Conservation (phyloP, 35 echinoderm and acorn worm genomes). For the Diadema setosum region DNA sequence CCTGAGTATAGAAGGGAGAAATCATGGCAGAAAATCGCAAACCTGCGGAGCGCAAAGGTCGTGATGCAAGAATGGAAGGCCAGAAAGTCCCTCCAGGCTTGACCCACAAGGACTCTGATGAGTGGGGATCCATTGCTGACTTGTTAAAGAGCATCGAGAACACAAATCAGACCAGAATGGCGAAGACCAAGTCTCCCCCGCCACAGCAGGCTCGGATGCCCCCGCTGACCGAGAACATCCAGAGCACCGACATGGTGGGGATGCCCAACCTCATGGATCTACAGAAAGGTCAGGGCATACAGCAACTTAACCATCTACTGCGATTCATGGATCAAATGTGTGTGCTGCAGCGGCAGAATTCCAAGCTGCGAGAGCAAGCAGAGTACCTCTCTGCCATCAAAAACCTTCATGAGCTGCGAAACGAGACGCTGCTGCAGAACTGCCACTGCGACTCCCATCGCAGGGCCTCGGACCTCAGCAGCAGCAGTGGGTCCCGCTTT, state of each 20-base stretch:
- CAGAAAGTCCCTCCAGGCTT: neutral
- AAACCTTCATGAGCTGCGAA: slow-evolving; percentile 80
- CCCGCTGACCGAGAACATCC: slow-evolving; percentile 79
- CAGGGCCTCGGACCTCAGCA: slow-evolving; percentile 33
- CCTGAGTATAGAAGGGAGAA: neutral
- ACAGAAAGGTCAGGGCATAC: slow-evolving; percentile 69
- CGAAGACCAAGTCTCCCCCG: neutral
- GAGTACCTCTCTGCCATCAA: slow-evolving; percentile 94
- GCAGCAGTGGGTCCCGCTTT: slow-evolving; percentile 42
- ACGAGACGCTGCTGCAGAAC: slow-evolving; percentile 71
- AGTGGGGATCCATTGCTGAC: slow-evolving; percentile 88
- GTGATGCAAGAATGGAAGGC: neutral
- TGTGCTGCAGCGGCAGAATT: slow-evolving; percentile 71
- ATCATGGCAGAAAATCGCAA: slow-evolving; percentile 16
- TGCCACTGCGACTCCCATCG: slow-evolving; percentile 73
- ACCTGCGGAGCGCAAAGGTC: neutral
- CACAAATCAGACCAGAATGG: slow-evolving; percentile 25
- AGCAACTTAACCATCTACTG: slow-evolving; percentile 79
- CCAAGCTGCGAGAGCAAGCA: slow-evolving; percentile 74
- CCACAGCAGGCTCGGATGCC: slow-evolving; percentile 39
- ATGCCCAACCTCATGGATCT: neutral
- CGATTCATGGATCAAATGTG: slow-evolving; percentile 98
- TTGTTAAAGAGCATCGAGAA: slow-evolving; percentile 87
- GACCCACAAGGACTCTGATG: slow-evolving; percentile 38
- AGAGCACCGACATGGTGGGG: slow-evolving; percentile 4